A percentile compares a stretch with the other conserved stretches of the same genome.
These are phyloP conservation scores for Amazona ochrocephala DNA, from an alignment of 2,797 vertebrate species.

Conservation along the genomic window DNA sequence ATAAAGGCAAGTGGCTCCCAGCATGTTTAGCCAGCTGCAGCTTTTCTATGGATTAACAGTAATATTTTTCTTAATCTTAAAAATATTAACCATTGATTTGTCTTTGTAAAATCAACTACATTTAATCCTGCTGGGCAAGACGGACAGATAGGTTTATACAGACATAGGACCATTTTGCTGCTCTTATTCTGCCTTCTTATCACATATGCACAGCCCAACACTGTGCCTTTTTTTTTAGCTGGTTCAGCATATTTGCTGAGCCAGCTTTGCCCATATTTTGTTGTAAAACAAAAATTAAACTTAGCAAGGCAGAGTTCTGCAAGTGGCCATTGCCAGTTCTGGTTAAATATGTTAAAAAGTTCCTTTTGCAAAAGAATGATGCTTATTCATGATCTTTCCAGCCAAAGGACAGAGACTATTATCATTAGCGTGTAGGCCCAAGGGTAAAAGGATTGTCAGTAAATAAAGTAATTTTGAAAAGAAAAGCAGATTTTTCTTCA, in stretches of 20 bases:
- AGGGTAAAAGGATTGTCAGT: neutral
- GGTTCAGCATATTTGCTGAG: neutral
- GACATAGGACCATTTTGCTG: neutral
- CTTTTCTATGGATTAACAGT: neutral
- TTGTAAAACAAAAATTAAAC: slow-evolving; percentile 5
- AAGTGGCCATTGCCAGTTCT: neutral
- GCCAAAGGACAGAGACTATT: slow-evolving; percentile 4
- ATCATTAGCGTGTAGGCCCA: neutral
- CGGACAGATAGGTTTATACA: neutral
- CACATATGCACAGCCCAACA: neutral
- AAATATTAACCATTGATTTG: neutral
- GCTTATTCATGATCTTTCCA: neutral
- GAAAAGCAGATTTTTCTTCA: neutral
- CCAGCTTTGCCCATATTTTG: neutral
- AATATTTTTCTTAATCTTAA: neutral
- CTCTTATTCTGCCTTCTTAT: neutral
- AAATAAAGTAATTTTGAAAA: neutral
- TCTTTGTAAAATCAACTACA: neutral
- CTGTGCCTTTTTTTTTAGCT: neutral
- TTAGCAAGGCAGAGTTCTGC: neutral
- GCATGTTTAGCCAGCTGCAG: neutral
- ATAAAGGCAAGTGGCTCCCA: neutral
- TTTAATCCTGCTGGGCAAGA: neutral
- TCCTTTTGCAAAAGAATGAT: neutral
- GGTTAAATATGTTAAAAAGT: neutral